A percentile compares a stretch with the other conserved stretches of the same genome.
phyloP scores from a whole-genome alignment of 1,140 invertebrate genomes.

The Drosophila mojavensis region DNA sequence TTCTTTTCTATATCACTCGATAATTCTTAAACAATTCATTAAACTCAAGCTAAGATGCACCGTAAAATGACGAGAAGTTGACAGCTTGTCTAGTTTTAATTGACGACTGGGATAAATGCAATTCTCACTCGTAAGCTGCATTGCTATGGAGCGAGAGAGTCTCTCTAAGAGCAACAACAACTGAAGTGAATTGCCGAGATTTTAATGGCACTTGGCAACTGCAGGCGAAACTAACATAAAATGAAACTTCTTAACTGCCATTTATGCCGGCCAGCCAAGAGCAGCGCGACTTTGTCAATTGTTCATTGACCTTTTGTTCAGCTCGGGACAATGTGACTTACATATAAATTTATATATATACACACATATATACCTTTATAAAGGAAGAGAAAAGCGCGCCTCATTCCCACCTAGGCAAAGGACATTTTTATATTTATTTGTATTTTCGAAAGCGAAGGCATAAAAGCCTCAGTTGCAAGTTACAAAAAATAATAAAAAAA shows the following conservation, averaged over 20 bases:
- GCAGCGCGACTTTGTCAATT: conserved; percentile 64
- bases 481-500: background rate
- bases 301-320: conserved; percentile 72
- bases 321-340: background rate
- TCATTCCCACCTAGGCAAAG: conserved; percentile 44
- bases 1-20: too few species aligned
- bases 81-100: conserved; percentile 51
- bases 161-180: background rate
- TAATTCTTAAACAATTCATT: background rate
- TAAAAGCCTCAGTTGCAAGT: conserved; percentile 31
- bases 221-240: conserved; percentile 63
- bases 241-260: conserved; percentile 68
- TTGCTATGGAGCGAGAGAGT: background rate
- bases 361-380: background rate
- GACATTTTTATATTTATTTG: conserved; percentile 17
- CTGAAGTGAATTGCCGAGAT: conserved; percentile 35
- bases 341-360: background rate
- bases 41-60: background rate
- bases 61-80: background rate
- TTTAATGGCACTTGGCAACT: conserved; percentile 60
- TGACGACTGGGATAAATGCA: conserved; percentile 7
- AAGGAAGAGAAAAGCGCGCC: conserved; percentile 8
- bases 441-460: conserved; percentile 4
- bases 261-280: conserved; percentile 43
- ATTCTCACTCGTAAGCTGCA: background rate